phyloP scores from a whole-genome alignment of 2,113 vertebrate species.

The Sprattus sprattus region DNA sequence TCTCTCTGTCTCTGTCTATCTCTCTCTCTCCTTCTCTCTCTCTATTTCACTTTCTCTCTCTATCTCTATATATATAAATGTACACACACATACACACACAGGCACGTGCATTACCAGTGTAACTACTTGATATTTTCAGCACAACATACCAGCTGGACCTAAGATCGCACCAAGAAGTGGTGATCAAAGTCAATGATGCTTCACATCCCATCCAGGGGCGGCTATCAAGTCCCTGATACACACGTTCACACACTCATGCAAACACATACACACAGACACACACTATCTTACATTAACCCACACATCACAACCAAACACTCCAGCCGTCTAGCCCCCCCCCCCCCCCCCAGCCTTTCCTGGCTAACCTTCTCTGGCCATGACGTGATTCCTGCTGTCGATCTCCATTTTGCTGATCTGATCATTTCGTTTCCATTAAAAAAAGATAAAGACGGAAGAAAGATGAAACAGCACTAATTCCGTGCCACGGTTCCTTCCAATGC shows the following conservation, averaged over 20 bases:
- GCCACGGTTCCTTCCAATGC: not conserved
- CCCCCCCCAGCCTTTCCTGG: no score
- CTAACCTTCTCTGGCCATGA: not conserved
- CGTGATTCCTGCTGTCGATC: not conserved
- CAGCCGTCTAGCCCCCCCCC: no score
- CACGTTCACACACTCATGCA: not conserved
- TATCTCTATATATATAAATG: no score
- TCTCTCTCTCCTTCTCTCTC: no score
- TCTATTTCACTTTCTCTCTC: no score
- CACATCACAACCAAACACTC: not conserved
- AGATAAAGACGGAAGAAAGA: not conserved
- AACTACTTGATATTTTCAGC: not conserved
- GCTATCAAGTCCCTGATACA: not conserved
- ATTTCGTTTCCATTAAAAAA: not conserved
- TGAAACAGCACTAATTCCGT: not conserved
- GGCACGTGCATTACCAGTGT: not conserved
- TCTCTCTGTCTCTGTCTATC: not conserved
- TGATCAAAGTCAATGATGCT: no score
- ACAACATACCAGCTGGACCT: not conserved
- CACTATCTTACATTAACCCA: not conserved
- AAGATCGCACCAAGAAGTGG: no score
- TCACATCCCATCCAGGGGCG: no score
- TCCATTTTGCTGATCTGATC: not conserved
- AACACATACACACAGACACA: not conserved
- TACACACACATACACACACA: conserved; percentile 2